A percentile compares a stretch with the other conserved stretches of the same genome.
These are phyloP conservation scores for Arvicanthis niloticus DNA, from an alignment of 2,113 vertebrate species.

Conservation along the genomic window DNA sequence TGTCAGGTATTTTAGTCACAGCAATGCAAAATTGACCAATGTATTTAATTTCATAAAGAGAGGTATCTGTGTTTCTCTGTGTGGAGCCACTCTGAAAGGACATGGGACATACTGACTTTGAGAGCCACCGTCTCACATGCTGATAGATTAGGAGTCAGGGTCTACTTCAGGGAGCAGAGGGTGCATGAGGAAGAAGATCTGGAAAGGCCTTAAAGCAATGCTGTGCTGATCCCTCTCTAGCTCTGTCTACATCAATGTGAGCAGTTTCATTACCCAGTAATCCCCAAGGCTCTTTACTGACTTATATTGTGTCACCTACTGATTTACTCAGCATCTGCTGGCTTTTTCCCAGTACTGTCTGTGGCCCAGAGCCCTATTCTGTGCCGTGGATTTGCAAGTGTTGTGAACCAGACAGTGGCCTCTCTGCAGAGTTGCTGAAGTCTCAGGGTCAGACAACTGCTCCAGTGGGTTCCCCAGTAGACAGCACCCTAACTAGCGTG, in stretches of 20 bases:
- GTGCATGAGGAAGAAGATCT: not conserved
- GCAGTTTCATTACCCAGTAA: not conserved
- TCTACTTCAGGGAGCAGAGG: not conserved
- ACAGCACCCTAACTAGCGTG: not conserved
- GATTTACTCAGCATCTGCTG: not conserved
- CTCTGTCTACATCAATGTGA: not conserved
- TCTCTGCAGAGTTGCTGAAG: not conserved
- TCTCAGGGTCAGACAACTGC: not conserved
- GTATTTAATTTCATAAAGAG: not conserved
- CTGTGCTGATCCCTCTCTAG: not conserved
- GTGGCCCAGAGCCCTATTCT: not conserved
- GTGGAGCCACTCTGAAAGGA: not conserved
- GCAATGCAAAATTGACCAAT: not conserved
- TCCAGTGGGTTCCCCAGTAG: not conserved
- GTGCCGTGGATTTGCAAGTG: not conserved
- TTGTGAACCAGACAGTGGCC: not conserved
- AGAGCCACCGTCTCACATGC: not conserved
- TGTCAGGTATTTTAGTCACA: not conserved
- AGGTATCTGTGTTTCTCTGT: not conserved
- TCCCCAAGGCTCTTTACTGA: not conserved
- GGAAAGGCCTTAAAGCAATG: not conserved
- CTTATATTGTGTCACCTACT: not conserved
- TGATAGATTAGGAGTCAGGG: not conserved
- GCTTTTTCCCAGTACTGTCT: not conserved
- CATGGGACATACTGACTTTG: not conserved